A percentile compares a stretch with the other conserved stretches of the same genome.
Evolutionary conservation across 2,888 invertebrate species (phyloP).

Genomic region (Phasia obesa): DNA sequence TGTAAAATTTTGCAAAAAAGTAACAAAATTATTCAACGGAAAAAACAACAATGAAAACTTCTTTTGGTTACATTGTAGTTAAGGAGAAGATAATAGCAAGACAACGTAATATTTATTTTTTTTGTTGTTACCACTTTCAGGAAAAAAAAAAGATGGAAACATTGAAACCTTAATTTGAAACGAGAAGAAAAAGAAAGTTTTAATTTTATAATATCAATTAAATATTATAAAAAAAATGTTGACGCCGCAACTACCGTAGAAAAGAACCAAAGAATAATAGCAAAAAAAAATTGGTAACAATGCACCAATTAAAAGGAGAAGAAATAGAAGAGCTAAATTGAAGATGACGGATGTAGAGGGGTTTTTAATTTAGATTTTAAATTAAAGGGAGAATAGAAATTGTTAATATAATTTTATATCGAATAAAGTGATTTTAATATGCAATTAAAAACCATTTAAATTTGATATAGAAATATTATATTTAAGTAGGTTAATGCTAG

Average conservation of each 20-base stretch:
- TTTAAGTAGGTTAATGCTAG: too few species aligned
- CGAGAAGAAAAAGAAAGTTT: slow-evolving; percentile 1
- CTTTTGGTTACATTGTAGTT: slow-evolving; percentile 33
- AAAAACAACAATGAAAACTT: slow-evolving; percentile 42
- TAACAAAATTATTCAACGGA: neutral
- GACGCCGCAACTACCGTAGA: slow-evolving; percentile 28
- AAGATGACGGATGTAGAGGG: neutral
- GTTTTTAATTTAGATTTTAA: neutral
- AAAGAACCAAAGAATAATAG: slow-evolving; percentile 5
- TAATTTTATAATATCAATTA: slow-evolving; percentile 54
- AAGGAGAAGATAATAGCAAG: slow-evolving; percentile 22
- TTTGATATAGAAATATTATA: too few species aligned
- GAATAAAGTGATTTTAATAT: too few species aligned
- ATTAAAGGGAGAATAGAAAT: too few species aligned
- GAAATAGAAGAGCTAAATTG: neutral
- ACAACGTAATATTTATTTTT: slow-evolving; percentile 15
- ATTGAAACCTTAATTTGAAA: neutral
- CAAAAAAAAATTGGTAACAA: slow-evolving; percentile 1
- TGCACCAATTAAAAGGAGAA: slow-evolving; percentile 22
- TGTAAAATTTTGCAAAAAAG: slow-evolving; percentile 6
- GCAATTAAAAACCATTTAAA: too few species aligned
- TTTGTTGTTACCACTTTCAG: slow-evolving; percentile 10
- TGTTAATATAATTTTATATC: too few species aligned
- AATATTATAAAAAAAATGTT: slow-evolving; percentile 31
- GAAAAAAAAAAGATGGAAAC: neutral